Percentiles rank a stretch among this genome's conserved stretches.
Evolutionary conservation across 2,888 invertebrate species (phyloP).

Genomic region (Apomyelois bistriatella): DNA sequence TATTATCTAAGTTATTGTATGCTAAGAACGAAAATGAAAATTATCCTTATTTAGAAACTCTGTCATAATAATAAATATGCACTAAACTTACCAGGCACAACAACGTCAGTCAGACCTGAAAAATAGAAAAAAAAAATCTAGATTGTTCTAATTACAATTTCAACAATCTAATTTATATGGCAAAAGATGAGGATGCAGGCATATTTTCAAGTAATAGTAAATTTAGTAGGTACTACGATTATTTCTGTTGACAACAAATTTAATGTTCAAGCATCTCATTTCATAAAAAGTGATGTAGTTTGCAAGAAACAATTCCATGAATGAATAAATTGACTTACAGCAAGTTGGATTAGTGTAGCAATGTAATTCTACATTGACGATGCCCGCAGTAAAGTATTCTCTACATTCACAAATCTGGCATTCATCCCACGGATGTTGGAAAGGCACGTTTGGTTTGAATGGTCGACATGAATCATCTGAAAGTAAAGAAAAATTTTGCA

Average conservation of each 20-base stretch:
- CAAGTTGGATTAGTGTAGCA: slow-evolving; percentile 61
- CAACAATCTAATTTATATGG: too few species aligned
- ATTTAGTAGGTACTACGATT: too few species aligned
- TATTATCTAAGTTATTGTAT: too few species aligned
- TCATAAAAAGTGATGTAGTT: too few species aligned
- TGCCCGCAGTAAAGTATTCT: slow-evolving; percentile 34
- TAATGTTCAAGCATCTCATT: too few species aligned
- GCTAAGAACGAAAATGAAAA: too few species aligned
- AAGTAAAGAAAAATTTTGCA: neutral
- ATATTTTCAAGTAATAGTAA: too few species aligned
- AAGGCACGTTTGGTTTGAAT: slow-evolving; percentile 48
- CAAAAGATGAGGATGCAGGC: too few species aligned
- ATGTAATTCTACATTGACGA: slow-evolving; percentile 55
- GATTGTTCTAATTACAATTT: neutral
- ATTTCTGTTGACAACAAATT: too few species aligned
- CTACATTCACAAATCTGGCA: slow-evolving; percentile 60
- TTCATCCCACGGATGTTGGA: slow-evolving; percentile 70
- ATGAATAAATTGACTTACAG: slow-evolving; percentile 47
- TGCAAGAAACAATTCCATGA: too few species aligned
- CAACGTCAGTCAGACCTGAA: neutral
- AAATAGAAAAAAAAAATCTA: neutral
- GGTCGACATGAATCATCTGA: slow-evolving; percentile 63
- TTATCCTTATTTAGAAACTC: too few species aligned
- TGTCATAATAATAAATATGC: neutral
- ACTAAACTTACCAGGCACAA: neutral